A percentile compares a stretch with the other conserved stretches of the same genome.
Evolutionary conservation across 30 jellyfish, hydroid and myxozoan species (phyloP).

Genomic region (Cassiopea andromeda): DNA sequence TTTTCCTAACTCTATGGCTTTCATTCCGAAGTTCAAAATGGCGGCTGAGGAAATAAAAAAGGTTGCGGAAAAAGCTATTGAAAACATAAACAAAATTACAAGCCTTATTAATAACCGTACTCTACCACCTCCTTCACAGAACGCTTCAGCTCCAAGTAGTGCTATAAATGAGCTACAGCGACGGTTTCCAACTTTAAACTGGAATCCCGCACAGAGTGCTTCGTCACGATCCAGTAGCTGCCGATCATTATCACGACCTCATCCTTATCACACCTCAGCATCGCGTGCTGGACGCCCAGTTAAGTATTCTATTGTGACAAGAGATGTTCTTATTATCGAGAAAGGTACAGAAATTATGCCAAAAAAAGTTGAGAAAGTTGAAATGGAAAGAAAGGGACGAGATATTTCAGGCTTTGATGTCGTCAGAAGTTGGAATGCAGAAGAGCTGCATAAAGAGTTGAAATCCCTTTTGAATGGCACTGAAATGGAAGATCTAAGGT

Average conservation of each 20-base stretch:
- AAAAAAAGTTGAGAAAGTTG: not conserved
- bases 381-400: slow-evolving; percentile 24
- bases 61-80: not conserved
- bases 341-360: slow-evolving; percentile 9
- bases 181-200: not conserved
- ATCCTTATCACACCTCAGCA: not conserved
- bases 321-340: slow-evolving; percentile 20
- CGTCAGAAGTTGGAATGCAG: slow-evolving; percentile 29
- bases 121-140: not conserved
- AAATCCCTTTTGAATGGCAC: not conserved
- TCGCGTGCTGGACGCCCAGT: slow-evolving; percentile 32
- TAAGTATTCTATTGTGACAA: slow-evolving; percentile 5
- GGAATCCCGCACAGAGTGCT: not conserved
- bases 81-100: not conserved
- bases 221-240: not conserved
- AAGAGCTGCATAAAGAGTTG: slow-evolving; percentile 16
- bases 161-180: not conserved
- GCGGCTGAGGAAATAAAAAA: not conserved
- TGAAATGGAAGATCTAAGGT: slow-evolving; percentile 24
- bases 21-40: not conserved
- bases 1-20: not conserved
- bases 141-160: not conserved
- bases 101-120: not conserved
- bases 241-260: not conserved
- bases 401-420: slow-evolving; percentile 23